Evolutionary conservation across 1,140 invertebrate species (phyloP), one percentile per base, ranked within the genome.

Genomic region (Idris sp.): DNA sequence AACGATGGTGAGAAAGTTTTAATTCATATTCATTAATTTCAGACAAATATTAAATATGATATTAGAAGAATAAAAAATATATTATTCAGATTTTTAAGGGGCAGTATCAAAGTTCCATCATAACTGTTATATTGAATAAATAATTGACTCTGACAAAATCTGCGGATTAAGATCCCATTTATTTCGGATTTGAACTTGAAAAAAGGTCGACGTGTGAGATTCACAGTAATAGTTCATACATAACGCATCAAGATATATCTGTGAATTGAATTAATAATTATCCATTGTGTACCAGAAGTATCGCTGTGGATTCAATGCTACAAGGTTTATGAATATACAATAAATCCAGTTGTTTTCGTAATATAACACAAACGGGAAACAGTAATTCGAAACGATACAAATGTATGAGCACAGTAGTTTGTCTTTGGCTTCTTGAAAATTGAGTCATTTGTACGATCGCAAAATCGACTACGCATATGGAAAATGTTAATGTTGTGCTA

Each of bases 401-500:
- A 62, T 62, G 38, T 48, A 71, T 48, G 49, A 61, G n/a, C n/a
- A n/a, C n/a, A 26, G 44, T 31, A 16, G 25, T 71, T 71, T 56
- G 31, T 61, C 56, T 54, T 40, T 31, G 33, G 54, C 31, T 61
- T 51, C 19, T 49, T 58, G 64, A 69, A 59, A 46, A 53, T 59
- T 31, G 36, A 13, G 33, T 71, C 67, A 62, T 71, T 71, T 62
- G 46, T 72, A 51, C 16, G 41, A 28, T 51, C 48, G 26, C 15
- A 22, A 28, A 10, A 18, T 44, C 11, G 26, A 56, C 31, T 18
- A 33, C 35, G 30, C n/a, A n/a, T 61, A 71, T 41, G 48, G 30
- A 61, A 48, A 74, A 44, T 48, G 80, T 84, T 82, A 84, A 84
- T 82, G 83, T 82, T 82, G 79, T 35, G 59, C 53, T 31, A 36